Percentiles rank a stretch among this genome's conserved stretches.
Conservation (phyloP, 2,797 vertebrate genomes). For the Manis javanica region DNA sequence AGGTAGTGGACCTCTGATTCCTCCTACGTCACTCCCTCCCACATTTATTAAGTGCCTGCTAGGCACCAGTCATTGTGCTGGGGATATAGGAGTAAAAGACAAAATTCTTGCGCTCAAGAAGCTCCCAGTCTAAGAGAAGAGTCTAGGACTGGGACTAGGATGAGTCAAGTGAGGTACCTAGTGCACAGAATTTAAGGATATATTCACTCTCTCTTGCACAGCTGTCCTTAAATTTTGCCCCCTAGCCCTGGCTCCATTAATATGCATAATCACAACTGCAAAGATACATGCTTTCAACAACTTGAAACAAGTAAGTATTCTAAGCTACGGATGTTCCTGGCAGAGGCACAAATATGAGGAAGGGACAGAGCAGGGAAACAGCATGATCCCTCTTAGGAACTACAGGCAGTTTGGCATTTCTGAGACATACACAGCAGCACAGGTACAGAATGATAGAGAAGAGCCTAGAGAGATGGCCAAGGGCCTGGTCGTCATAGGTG, state of each 20-base stretch:
- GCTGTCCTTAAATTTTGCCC: background rate
- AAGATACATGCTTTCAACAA: conserved; percentile 10
- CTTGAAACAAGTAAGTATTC: background rate
- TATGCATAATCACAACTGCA: background rate
- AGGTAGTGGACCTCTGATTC: background rate
- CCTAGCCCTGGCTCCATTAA: background rate
- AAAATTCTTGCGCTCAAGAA: background rate
- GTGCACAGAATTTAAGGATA: background rate
- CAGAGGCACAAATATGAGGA: background rate
- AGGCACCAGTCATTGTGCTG: background rate
- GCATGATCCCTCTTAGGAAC: background rate
- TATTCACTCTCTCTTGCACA: background rate
- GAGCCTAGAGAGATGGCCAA: background rate
- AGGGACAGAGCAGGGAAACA: background rate
- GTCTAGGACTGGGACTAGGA: background rate
- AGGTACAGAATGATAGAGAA: background rate
- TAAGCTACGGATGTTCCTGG: background rate
- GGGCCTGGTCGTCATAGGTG: background rate
- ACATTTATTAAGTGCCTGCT: background rate
- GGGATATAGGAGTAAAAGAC: background rate
- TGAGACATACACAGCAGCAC: background rate
- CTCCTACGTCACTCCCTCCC: background rate
- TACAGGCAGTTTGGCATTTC: conserved; percentile 9
- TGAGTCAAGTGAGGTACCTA: background rate
- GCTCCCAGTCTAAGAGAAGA: background rate